Conservation (phyloP, 2,888 invertebrate genomes). For the Zygogramma bicolorata region DNA sequence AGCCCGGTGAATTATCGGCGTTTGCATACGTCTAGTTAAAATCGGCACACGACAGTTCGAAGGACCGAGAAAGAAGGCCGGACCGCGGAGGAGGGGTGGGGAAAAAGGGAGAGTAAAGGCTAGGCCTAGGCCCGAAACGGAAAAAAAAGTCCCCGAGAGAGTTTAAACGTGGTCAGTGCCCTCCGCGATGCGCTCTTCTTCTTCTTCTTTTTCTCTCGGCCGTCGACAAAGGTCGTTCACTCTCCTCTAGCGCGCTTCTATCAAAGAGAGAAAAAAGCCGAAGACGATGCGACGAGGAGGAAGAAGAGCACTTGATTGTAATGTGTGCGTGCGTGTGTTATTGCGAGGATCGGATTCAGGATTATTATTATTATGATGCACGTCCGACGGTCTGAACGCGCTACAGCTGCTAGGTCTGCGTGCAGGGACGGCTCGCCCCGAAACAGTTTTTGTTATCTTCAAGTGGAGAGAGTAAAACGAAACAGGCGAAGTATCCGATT, state of each 20-base stretch:
- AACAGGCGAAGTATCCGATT: too few relatives aligned
- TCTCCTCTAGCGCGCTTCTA: constrained; percentile 52
- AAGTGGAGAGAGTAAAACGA: too few relatives aligned
- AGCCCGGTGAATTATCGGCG: background rate
- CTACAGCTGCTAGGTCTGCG: background rate
- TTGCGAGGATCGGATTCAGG: background rate
- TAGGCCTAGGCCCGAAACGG: constrained; percentile 32
- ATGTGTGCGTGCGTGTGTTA: constrained; percentile 17
- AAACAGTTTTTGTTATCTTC: background rate
- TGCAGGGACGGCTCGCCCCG: background rate
- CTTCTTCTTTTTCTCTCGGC: constrained; percentile 14
- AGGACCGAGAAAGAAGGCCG: background rate
- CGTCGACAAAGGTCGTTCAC: constrained; percentile 53
- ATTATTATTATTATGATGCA: background rate
- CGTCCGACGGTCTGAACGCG: background rate
- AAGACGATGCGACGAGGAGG: background rate
- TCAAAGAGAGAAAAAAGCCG: background rate
- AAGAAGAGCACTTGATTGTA: constrained; percentile 5
- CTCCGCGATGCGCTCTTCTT: constrained; percentile 27
- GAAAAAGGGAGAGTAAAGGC: background rate
- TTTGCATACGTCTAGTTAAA: background rate
- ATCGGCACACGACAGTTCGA: background rate
- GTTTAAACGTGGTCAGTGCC: constrained; percentile 43
- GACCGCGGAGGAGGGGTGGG: background rate
- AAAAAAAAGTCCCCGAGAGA: constrained; percentile 31